These are phyloP conservation scores for Disparrhopalites patrizii DNA, from an alignment of 2,888 invertebrate species.

Conservation along the genomic window DNA sequence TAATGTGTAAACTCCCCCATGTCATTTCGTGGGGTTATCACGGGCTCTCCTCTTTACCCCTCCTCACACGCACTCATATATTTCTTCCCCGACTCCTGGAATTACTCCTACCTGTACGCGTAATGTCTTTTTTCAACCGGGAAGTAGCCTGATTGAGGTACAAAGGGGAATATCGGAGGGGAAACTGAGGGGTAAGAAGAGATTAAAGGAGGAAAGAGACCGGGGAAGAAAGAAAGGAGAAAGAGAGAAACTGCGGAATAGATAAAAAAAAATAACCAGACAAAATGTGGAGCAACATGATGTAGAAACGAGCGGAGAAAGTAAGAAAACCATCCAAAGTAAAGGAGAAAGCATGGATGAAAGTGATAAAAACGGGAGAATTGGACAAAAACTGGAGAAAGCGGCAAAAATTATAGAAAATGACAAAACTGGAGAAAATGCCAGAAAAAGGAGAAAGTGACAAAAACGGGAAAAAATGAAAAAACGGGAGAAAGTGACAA, in stretches of 20 bases:
- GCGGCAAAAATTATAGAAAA: not conserved
- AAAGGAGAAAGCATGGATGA: not conserved
- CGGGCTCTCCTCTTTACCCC: too few species aligned
- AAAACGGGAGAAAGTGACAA: not conserved
- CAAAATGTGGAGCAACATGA: not conserved
- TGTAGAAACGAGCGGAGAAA: not conserved
- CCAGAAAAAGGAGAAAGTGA: not conserved
- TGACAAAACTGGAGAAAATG: not conserved
- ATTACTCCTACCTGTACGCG: too few species aligned
- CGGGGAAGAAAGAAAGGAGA: not conserved
- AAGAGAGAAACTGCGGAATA: not conserved
- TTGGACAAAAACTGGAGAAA: not conserved
- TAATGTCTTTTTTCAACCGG: too few species aligned
- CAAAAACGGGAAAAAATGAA: not conserved
- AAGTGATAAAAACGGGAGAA: not conserved
- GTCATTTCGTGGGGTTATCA: too few species aligned
- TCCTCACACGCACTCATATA: too few species aligned
- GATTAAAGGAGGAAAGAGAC: not conserved
- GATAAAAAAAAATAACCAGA: not conserved
- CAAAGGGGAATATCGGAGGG: not conserved
- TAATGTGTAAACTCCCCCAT: too few species aligned
- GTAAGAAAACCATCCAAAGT: not conserved
- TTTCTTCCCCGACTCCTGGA: too few species aligned
- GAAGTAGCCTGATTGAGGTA: not conserved
- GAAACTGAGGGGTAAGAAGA: not conserved